A percentile compares a stretch with the other conserved stretches of the same genome.
phyloP scores from a whole-genome alignment of 2,888 invertebrate species.

The Drosophila anomalata region DNA sequence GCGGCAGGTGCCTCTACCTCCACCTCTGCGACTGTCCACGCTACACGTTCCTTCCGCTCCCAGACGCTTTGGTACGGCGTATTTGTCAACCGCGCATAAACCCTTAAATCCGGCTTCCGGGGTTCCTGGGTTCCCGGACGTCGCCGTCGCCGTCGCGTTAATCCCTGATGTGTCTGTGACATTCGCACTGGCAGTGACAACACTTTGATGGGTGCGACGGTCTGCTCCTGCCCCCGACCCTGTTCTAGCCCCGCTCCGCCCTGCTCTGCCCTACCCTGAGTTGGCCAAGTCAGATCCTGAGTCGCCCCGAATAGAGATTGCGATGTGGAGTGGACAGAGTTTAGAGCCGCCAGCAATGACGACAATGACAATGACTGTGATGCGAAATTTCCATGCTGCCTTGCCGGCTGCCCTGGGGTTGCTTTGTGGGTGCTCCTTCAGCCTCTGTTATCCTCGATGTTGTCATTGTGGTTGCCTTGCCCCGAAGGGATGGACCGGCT shows the following conservation, averaged over 20 bases:
- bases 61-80: constrained; percentile 37
- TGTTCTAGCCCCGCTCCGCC: neutral
- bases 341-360: constrained; percentile 42
- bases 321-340: constrained; percentile 18
- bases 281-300: constrained; percentile 30
- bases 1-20: constrained; percentile 25
- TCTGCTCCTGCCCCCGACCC: constrained; percentile 20
- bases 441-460: constrained; percentile 26
- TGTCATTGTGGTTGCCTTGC: constrained; percentile 25
- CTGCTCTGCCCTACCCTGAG: neutral
- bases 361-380: constrained; percentile 59
- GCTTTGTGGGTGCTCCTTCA: constrained; percentile 19
- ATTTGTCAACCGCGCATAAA: constrained; percentile 77
- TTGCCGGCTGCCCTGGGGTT: constrained; percentile 39
- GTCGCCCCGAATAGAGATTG: constrained; percentile 19
- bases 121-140: constrained; percentile 28
- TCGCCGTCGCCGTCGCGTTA: constrained; percentile 60
- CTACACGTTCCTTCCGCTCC: constrained; percentile 5
- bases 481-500: constrained; percentile 16
- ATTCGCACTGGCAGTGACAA: constrained; percentile 83
- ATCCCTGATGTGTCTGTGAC: constrained; percentile 84
- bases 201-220: constrained; percentile 81
- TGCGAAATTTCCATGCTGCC: constrained; percentile 54
- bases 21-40: constrained; percentile 26
- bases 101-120: constrained; percentile 76